Evolutionary conservation across 2,888 invertebrate genomes (phyloP).

Genomic region (Brachyptera risi): DNA sequence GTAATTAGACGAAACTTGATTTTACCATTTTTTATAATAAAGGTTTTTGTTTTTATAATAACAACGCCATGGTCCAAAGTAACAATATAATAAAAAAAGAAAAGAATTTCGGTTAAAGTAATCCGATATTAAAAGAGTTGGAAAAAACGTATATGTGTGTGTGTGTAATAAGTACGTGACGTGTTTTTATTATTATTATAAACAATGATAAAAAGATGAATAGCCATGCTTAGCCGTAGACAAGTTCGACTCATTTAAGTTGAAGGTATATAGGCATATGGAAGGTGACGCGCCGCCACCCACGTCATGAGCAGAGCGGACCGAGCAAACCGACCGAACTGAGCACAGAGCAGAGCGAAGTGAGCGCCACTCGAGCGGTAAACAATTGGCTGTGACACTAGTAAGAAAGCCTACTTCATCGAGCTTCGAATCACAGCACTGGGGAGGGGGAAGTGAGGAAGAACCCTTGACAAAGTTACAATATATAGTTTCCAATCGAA

Average conservation of each 20-base stretch:
- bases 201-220: neutral
- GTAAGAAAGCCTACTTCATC: too few species aligned
- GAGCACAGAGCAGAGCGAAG: too few species aligned
- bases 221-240: neutral
- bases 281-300: neutral
- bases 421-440: too few species aligned
- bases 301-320: neutral
- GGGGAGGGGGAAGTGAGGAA: neutral
- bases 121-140: neutral
- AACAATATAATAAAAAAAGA: conserved; percentile 9
- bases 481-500: too few species aligned
- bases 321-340: too few species aligned
- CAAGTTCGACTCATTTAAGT: neutral
- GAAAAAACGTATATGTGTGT: neutral
- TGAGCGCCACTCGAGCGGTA: neutral
- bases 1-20: conserved; percentile 15
- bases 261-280: too few species aligned
- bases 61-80: conserved; percentile 12
- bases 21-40: conserved; percentile 5
- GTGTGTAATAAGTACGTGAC: neutral
- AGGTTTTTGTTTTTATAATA: conserved; percentile 15
- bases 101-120: conserved; percentile 7
- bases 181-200: neutral
- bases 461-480: too few species aligned
- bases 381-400: neutral